Evolutionary conservation across 2,888 invertebrate genomes (phyloP).

Genomic region (Hirtodrosophila histrioides): DNA sequence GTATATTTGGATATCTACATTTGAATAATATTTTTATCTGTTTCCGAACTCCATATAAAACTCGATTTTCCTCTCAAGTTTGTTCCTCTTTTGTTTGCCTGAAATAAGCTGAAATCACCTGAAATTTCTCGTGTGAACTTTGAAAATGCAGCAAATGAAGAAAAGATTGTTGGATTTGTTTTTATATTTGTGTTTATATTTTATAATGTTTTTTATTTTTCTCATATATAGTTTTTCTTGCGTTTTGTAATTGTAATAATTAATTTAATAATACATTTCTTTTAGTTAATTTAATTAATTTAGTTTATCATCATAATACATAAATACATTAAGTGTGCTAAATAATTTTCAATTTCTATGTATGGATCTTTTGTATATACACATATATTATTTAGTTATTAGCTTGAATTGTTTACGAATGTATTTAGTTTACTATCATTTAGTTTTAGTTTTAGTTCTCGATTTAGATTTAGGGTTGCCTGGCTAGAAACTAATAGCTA

Average conservation of each 20-base stretch:
- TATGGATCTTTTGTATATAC: conserved; percentile 53
- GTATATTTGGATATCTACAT: too few relatives aligned
- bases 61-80: too few relatives aligned
- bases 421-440: conserved; percentile 28
- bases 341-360: conserved; percentile 51
- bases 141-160: not conserved
- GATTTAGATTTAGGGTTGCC: conserved; percentile 41
- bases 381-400: conserved; percentile 51
- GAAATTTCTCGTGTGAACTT: not conserved
- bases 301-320: conserved; percentile 67
- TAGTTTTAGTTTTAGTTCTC: conserved; percentile 7
- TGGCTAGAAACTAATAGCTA: conserved; percentile 64
- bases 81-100: not conserved
- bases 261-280: conserved; percentile 78
- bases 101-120: not conserved
- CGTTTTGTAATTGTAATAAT: conserved; percentile 73
- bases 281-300: conserved; percentile 76
- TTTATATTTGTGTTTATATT: conserved; percentile 65
- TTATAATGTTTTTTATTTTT: conserved; percentile 62
- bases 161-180: conserved; percentile 12
- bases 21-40: too few relatives aligned
- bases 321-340: conserved; percentile 79
- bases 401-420: conserved; percentile 63
- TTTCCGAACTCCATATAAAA: too few relatives aligned
- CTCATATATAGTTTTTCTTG: conserved; percentile 64